These are phyloP conservation scores for Parapsyche elsis DNA, from an alignment of 1,140 invertebrate species.

Conservation along the genomic window DNA sequence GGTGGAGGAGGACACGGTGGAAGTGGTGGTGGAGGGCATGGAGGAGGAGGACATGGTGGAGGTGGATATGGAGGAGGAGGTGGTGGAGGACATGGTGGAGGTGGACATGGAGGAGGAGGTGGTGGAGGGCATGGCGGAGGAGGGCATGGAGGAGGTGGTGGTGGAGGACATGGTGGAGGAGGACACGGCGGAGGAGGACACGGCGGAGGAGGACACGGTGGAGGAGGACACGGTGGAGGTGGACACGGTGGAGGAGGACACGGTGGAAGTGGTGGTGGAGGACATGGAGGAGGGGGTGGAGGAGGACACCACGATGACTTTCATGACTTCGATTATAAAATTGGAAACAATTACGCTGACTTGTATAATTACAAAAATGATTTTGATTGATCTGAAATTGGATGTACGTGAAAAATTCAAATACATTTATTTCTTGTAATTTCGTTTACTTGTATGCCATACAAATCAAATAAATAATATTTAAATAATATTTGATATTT, in stretches of 20 bases:
- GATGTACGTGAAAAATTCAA: too few species aligned
- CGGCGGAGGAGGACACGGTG: slow-evolving; percentile 57
- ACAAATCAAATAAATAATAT: too few species aligned
- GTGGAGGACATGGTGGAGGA: slow-evolving; percentile 46
- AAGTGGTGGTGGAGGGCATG: background rate
- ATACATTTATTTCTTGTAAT: too few species aligned
- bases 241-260: slow-evolving; percentile 48
- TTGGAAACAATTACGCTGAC: background rate
- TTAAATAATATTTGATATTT: too few species aligned
- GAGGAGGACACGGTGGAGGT: slow-evolving; percentile 57
- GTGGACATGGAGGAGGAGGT: slow-evolving; percentile 33
- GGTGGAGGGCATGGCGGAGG: slow-evolving; percentile 29
- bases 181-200: slow-evolving; percentile 57
- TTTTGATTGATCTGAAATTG: too few species aligned
- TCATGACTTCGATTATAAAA: background rate
- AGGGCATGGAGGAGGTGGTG: slow-evolving; percentile 57
- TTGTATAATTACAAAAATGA: too few species aligned
- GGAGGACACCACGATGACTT: background rate
- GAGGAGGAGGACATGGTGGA: slow-evolving; percentile 10
- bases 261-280: background rate
- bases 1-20: slow-evolving; percentile 31
- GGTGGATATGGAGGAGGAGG: background rate
- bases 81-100: background rate
- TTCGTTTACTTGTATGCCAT: too few species aligned
- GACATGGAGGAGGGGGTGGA: too few species aligned